Evolutionary conservation across 2,888 invertebrate genomes (phyloP).

Genomic region (Chymomyza procnemis): DNA sequence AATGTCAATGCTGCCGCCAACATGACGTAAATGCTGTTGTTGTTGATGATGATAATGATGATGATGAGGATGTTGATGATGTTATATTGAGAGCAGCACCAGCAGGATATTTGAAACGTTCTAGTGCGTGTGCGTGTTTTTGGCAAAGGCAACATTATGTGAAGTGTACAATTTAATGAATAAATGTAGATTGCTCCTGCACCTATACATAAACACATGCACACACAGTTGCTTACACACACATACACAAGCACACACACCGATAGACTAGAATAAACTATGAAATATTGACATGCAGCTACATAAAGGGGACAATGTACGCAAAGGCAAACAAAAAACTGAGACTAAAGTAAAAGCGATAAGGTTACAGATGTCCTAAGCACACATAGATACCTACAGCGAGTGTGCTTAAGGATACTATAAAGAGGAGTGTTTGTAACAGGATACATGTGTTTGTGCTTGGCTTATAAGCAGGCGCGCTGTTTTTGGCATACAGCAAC

Average conservation of each 20-base stretch:
- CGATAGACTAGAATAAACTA: conserved; percentile 38
- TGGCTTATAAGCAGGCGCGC: conserved; percentile 7
- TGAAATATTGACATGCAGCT: conserved; percentile 54
- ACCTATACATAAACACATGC: conserved; percentile 5
- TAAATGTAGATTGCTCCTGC: conserved; percentile 28
- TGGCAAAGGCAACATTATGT: conserved; percentile 50
- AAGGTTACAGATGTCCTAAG: conserved; percentile 69
- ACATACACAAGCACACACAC: neutral
- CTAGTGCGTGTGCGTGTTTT: conserved; percentile 15
- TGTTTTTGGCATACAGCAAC: conserved; percentile 14
- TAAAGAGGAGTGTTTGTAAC: conserved; percentile 22
- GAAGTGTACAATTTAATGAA: conserved; percentile 61
- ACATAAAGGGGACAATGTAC: neutral
- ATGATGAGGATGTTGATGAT: conserved; percentile 26
- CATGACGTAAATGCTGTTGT: conserved; percentile 8
- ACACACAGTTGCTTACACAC: conserved; percentile 26
- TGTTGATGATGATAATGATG: conserved; percentile 32
- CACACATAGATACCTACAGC: conserved; percentile 34
- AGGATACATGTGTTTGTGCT: conserved; percentile 33
- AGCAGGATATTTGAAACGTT: conserved; percentile 59
- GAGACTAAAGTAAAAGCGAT: conserved; percentile 52
- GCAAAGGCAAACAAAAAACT: conserved; percentile 32
- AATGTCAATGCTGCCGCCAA: conserved; percentile 42
- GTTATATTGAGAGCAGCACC: conserved; percentile 46
- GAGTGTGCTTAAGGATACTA: conserved; percentile 2